A percentile compares a stretch with the other conserved stretches of the same genome.
Conservation (phyloP, 2,797 vertebrate genomes). For the Propithecus deckenii region DNA sequence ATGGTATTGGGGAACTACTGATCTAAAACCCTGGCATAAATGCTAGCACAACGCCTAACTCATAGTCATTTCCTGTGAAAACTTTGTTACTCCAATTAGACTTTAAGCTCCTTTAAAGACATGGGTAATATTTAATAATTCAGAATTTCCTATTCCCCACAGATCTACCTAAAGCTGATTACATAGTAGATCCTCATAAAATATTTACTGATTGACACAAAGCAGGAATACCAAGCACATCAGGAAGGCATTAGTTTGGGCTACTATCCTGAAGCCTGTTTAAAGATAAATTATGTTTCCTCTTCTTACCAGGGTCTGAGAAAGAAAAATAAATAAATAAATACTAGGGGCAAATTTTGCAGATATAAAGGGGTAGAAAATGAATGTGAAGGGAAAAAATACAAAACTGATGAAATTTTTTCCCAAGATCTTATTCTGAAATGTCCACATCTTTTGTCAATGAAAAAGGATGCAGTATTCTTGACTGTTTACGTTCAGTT, state of each 20-base stretch:
- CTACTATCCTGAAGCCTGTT: not conserved
- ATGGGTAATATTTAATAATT: constrained; percentile 29
- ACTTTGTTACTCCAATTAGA: not conserved
- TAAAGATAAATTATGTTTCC: not conserved
- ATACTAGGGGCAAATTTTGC: not conserved
- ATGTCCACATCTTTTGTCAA: not conserved
- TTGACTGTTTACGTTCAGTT: not conserved
- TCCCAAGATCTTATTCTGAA: constrained; percentile 16
- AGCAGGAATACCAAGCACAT: not conserved
- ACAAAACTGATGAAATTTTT: not conserved
- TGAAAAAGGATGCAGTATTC: not conserved
- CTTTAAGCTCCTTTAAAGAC: not conserved
- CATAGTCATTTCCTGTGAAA: not conserved
- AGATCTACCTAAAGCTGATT: constrained; percentile 19
- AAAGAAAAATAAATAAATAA: not conserved
- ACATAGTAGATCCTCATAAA: constrained; percentile 10
- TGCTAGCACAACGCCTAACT: not conserved
- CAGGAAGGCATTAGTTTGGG: not conserved
- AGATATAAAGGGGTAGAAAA: constrained; percentile 19
- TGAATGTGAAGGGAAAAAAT: not conserved
- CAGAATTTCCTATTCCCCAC: constrained; percentile 15
- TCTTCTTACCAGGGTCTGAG: not conserved
- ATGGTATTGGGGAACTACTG: not conserved
- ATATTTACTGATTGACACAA: not conserved
- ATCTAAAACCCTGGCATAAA: not conserved